Percentiles rank a stretch among this genome's conserved stretches.
phyloP scores from a whole-genome alignment of 2,888 invertebrate genomes.

The Apoderus coryli region DNA sequence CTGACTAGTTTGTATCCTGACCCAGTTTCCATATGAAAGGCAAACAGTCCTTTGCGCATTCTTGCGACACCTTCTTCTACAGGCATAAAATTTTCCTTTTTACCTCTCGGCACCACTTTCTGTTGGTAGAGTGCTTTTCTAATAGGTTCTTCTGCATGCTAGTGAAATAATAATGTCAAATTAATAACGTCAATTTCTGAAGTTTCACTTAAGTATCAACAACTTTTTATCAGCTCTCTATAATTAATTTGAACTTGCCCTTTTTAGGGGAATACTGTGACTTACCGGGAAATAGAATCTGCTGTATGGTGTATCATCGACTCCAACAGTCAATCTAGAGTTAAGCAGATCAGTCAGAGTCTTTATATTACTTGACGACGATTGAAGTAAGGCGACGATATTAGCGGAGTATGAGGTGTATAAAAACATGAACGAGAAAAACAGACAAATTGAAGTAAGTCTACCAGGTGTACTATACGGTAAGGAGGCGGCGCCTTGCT shows the following conservation, averaged over 20 bases:
- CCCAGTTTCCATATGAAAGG: constrained; percentile 58
- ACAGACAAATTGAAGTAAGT: constrained; percentile 46
- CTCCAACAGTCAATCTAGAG: constrained; percentile 50
- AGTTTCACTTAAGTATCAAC: too few species aligned
- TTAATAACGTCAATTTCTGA: background rate
- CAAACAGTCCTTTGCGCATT: constrained; percentile 48
- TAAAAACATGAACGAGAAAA: constrained; percentile 50
- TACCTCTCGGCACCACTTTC: constrained; percentile 47
- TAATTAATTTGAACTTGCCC: too few species aligned
- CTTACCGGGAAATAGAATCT: constrained; percentile 52
- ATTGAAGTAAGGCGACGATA: constrained; percentile 59
- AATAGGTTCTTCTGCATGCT: constrained; percentile 50
- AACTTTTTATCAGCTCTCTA: too few species aligned
- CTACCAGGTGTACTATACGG: constrained; percentile 35
- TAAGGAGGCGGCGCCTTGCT: constrained; percentile 42
- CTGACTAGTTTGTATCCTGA: constrained; percentile 53
- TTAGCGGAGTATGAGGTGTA: constrained; percentile 65
- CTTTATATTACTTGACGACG: constrained; percentile 52
- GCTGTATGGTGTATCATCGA: constrained; percentile 55
- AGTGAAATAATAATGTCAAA: constrained; percentile 15
- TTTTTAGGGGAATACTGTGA: too few species aligned
- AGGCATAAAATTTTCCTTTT: constrained; percentile 40
- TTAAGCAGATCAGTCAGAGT: constrained; percentile 47
- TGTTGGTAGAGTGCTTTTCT: constrained; percentile 46
- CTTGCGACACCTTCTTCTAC: constrained; percentile 46